Evolutionary conservation across 1,140 invertebrate genomes (phyloP).

Genomic region (Fopius arisanus): DNA sequence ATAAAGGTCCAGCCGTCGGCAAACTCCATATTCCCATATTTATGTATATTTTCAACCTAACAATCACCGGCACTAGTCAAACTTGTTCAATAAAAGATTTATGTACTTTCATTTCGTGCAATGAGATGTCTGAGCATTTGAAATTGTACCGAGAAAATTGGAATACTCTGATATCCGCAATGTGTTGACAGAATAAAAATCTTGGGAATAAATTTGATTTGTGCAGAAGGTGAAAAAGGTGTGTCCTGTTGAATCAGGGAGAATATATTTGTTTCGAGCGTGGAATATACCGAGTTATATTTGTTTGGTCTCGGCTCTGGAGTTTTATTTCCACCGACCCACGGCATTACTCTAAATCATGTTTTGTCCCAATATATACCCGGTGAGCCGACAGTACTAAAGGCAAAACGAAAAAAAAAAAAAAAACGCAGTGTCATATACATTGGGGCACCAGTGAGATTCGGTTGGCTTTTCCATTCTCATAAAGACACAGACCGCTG

Average conservation of each 20-base stretch:
- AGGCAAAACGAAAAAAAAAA: constrained; percentile 18
- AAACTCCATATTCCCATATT: constrained; percentile 7
- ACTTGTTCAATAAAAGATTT: neutral
- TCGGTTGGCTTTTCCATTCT: constrained; percentile 45
- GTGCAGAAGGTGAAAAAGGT: neutral
- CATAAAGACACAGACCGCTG: constrained; percentile 39
- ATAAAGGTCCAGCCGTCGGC: constrained; percentile 18
- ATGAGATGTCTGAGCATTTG: too few species aligned
- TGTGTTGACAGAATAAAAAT: neutral
- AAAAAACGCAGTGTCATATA: constrained; percentile 14
- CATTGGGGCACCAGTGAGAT: constrained; percentile 25
- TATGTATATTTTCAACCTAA: neutral
- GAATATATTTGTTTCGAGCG: neutral
- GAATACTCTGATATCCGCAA: neutral
- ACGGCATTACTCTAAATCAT: constrained; percentile 54
- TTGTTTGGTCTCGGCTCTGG: constrained; percentile 43
- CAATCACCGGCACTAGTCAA: neutral
- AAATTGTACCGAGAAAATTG: too few species aligned
- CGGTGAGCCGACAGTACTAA: neutral
- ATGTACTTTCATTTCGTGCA: neutral
- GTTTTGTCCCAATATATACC: constrained; percentile 49
- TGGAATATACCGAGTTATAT: constrained; percentile 34
- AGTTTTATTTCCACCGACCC: constrained; percentile 51
- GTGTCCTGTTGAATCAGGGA: neutral
- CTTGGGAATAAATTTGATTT: neutral